Evolutionary conservation across 2,113 vertebrate species (phyloP), one percentile per base, ranked within the genome.

Genomic region (Saccopteryx leptura): DNA sequence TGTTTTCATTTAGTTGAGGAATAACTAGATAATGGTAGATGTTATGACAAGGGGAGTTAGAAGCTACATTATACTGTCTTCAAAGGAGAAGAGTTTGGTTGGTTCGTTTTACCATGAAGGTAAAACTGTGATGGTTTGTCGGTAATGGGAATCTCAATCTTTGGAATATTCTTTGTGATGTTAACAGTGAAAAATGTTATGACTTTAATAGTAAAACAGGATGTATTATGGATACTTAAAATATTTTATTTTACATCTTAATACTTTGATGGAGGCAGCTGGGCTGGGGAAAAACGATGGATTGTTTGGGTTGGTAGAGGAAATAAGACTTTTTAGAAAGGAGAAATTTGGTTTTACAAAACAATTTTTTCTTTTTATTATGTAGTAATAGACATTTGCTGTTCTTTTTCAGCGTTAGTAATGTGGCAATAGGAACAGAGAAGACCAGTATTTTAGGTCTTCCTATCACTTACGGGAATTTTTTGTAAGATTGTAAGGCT

Each of bases 251-350:
- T 66, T 26, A 39, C 5, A 88, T 33, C 24, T 88, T 26, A 39
- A 10, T 75, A 24, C 19, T 76, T 33, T 94, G n/a, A 10, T 63
- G 26, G 92, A 28, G 56, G 56, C 54, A 71, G 26, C 78, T 54
- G 39, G 4, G 9, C 26, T 71, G 60, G 63, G 31, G 86, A 74
- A 54, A 61, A 54, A 13, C 52, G 46, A 6, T 54, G 18, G 74
- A 33, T 58, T 33, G 54, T 8, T 79, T 91, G 33, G 6, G 21
- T 39, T 83, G 17, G 39, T 54, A 79, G 68, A 72, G 33, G 54
- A 92, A 94, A 46, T 61, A 24, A 74, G 46, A 56, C 18, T 28
- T 91, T 84, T 91, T 66, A 58, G 71, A 94, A 94, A 79, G 31
- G 39, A 75, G 46, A 58, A 83, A 75, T 72, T 90, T 48, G 79